Conservation (phyloP, 2,888 invertebrate species). For the Pachliopta kotzebuea region DNA sequence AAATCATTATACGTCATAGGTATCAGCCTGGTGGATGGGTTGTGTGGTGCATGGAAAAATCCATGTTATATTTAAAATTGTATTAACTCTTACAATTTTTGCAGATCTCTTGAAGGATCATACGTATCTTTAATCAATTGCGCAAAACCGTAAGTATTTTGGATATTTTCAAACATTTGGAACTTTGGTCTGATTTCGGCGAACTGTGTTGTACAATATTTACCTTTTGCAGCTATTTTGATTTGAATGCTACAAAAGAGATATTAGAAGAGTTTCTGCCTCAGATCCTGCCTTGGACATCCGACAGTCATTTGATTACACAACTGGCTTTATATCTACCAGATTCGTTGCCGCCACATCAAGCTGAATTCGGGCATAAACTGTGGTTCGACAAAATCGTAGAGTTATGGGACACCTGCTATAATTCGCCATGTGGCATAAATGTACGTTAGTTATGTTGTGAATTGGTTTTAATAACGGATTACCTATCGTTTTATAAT, state of each 20-base stretch:
- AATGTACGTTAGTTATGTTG: slow-evolving; percentile 50
- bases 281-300: slow-evolving; percentile 86
- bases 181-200: neutral
- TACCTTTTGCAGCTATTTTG: slow-evolving; percentile 79
- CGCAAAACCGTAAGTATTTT: slow-evolving; percentile 72
- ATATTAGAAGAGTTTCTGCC: slow-evolving; percentile 92
- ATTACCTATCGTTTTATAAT: no score
- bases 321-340: slow-evolving; percentile 90
- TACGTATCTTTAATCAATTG: slow-evolving; percentile 65
- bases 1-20: slow-evolving; percentile 25
- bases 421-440: slow-evolving; percentile 85
- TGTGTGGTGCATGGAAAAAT: slow-evolving; percentile 15
- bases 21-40: slow-evolving; percentile 22
- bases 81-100: slow-evolving; percentile 9
- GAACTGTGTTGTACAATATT: neutral
- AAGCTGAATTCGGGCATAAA: slow-evolving; percentile 83
- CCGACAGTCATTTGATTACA: slow-evolving; percentile 77
- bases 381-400: slow-evolving; percentile 91
- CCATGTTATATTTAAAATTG: neutral
- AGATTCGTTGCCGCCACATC: slow-evolving; percentile 81
- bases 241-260: slow-evolving; percentile 88
- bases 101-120: slow-evolving; percentile 44
- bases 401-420: slow-evolving; percentile 88
- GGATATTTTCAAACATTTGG: neutral
- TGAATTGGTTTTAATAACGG: no score